A percentile compares a stretch with the other conserved stretches of the same genome.
phyloP scores from a whole-genome alignment of 1,140 invertebrate species.

The Drosophila jambulina region DNA sequence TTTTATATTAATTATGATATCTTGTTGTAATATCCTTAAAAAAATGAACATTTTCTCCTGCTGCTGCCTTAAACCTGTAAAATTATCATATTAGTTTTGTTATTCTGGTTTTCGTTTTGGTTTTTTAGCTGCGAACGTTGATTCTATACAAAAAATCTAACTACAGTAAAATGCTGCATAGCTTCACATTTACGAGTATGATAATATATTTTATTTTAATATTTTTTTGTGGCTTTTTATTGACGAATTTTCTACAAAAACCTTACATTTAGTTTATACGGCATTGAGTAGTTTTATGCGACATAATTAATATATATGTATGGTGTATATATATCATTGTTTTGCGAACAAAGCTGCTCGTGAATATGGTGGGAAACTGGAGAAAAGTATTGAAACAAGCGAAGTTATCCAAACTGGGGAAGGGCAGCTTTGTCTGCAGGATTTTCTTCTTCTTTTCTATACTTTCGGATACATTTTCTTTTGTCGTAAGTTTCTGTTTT shows the following conservation, averaged over 20 bases:
- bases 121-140: constrained; percentile 69
- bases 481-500: constrained; percentile 46
- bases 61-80: constrained; percentile 59
- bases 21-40: constrained; percentile 58
- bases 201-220: constrained; percentile 64
- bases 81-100: constrained; percentile 56
- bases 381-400: constrained; percentile 21
- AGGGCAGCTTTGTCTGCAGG: constrained; percentile 45
- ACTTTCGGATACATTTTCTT: constrained; percentile 19
- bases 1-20: constrained; percentile 67
- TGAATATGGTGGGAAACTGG: constrained; percentile 20
- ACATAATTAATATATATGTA: constrained; percentile 60
- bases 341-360: constrained; percentile 58
- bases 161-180: constrained; percentile 77
- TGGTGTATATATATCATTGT: constrained; percentile 35
- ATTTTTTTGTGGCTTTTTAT: constrained; percentile 52
- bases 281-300: constrained; percentile 72
- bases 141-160: constrained; percentile 79
- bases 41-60: constrained; percentile 70
- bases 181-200: constrained; percentile 75
- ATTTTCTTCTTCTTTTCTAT: constrained; percentile 14
- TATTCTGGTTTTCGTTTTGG: constrained; percentile 32
- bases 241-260: constrained; percentile 75
- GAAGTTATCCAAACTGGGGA: constrained; percentile 20
- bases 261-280: constrained; percentile 63